phyloP scores from a whole-genome alignment of 2,113 vertebrate species.

The Anguilla rostrata region DNA sequence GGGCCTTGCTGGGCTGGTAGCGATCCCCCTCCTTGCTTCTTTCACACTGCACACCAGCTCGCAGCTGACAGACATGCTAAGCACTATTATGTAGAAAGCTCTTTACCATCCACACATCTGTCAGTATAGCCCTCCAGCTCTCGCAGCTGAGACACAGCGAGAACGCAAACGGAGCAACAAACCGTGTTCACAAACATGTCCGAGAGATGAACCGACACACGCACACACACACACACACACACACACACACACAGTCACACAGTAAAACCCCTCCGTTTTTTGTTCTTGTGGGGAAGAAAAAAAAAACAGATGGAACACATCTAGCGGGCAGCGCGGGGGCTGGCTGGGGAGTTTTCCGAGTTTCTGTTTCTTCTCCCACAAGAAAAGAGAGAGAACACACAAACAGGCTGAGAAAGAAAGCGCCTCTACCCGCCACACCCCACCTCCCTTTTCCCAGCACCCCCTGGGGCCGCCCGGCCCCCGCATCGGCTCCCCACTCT shows the following conservation, averaged over 20 bases:
- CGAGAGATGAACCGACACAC: neutral
- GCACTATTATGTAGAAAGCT: neutral
- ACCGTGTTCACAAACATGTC: conserved; percentile 41
- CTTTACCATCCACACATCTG: neutral
- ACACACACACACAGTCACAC: neutral
- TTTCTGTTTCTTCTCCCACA: conserved; percentile 64
- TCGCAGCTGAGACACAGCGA: neutral
- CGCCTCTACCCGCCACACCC: conserved; percentile 47
- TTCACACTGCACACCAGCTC: neutral
- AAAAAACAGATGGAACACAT: conserved; percentile 13
- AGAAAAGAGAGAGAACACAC: conserved; percentile 71
- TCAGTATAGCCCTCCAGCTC: neutral
- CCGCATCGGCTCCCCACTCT: conserved; percentile 58
- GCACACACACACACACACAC: neutral
- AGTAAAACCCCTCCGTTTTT: neutral
- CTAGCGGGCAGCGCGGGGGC: neutral
- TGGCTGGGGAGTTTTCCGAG: conserved; percentile 46
- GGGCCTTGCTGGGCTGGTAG: neutral
- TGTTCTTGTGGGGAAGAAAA: neutral
- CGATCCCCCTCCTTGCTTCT: neutral
- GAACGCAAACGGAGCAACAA: neutral
- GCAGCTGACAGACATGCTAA: neutral
- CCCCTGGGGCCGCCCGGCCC: conserved; percentile 26
- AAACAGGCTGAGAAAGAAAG: conserved; percentile 68
- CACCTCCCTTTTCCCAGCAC: neutral